Base-by-base conservation (phyloP, 64 coral and sea anemone genomes). In the Catalaphyllia jardinei region DNA sequence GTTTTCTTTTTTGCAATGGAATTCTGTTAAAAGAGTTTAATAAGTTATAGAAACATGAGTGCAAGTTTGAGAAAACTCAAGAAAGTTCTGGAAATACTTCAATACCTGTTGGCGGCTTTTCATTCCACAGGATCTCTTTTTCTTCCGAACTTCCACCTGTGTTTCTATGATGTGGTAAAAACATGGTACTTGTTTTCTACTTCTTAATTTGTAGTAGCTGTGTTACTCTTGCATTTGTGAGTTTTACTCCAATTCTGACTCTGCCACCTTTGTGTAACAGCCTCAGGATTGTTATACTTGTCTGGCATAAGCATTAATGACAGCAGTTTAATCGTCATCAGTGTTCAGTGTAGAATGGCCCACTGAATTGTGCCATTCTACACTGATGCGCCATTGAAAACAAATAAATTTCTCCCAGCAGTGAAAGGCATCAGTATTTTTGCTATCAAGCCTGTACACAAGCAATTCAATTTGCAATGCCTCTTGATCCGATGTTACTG, bases 401-500 rank as follows among this genome's bases (percentile, higher is more conserved):
- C 33, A 50, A 85, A 85, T 85, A 50, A 85, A 69, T 85, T 71
- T 85, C n/a, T 85, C 81, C 81, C 81, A 69, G 81, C 81, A 85
- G 81, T 85, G 63, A 85, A 85, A 64, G 81, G n/a, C 81, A 46
- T 39, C 63, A 69, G 63, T 51, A 38, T 35, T 71, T 85, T 85
- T 13, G 10, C 50, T 71, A 42, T 71, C 62, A 85, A 38, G 81
- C 61, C 81, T 85, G 62, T 13, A 31, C 42, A 85, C 81, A 71
- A 85, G 81, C 81, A 85, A 85, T 85, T 85, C 81, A 85, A 85
- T 71, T 71, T 85, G 81, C 81, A 85, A 85, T 85, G 81, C 63
- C 81, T 85, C 81, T 85, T 52, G 62, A 85, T 85, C 81, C 81
- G 35, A 71, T 85, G 81, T 85, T 85, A 55, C 55, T 81, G 81